Conservation (phyloP, 2,113 vertebrate species). For the Tretioscincus oriximinensis region DNA sequence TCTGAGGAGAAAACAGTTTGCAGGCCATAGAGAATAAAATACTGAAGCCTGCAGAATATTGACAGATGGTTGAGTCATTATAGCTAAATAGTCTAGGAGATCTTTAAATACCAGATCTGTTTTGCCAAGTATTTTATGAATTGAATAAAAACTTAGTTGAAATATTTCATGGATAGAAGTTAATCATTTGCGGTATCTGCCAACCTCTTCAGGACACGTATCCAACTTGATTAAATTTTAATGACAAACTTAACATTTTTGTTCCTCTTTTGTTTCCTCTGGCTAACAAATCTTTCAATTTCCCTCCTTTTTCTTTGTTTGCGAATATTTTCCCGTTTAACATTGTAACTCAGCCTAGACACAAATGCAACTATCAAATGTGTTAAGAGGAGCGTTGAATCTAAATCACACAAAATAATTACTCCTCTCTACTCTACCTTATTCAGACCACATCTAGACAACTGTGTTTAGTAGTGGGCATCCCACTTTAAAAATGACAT, state of each 20-base stretch:
- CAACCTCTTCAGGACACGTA: conserved; percentile 29
- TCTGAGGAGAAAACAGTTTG: background rate
- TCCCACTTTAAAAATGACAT: no score
- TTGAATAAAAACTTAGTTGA: conserved; percentile 11
- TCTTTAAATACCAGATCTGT: conserved; percentile 21
- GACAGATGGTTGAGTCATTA: conserved; percentile 9
- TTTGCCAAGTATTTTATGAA: background rate
- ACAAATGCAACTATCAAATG: background rate
- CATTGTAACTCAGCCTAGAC: background rate
- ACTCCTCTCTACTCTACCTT: no score
- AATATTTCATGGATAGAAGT: conserved; percentile 22
- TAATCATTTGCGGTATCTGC: conserved; percentile 44
- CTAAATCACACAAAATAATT: no score
- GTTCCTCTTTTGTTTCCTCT: conserved; percentile 19
- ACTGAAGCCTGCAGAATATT: background rate
- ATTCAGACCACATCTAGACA: no score
- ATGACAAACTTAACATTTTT: conserved; percentile 22
- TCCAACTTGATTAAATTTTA: conserved; percentile 28
- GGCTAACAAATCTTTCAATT: conserved; percentile 7
- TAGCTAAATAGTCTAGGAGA: background rate
- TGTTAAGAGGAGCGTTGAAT: background rate
- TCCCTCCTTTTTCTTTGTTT: conserved; percentile 16
- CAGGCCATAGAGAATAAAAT: background rate
- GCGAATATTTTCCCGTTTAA: conserved; percentile 3
- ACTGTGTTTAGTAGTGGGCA: no score